phyloP scores from a whole-genome alignment of 2,888 invertebrate species.

The Dynastes maya region DNA sequence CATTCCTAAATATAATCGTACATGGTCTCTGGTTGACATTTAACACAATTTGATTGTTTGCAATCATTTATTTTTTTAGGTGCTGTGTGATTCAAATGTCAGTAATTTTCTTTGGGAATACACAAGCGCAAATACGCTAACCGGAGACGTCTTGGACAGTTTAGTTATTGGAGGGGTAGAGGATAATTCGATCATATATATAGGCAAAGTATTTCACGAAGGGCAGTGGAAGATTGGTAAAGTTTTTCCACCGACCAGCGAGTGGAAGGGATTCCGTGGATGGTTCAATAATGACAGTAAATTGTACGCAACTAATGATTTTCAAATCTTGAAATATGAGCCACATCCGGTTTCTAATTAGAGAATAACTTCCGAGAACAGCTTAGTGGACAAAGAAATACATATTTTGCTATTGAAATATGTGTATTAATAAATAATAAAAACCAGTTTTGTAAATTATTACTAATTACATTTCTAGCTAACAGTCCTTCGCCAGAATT shows the following conservation, averaged over 20 bases:
- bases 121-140: not conserved
- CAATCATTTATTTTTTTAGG: not conserved
- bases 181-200: not conserved
- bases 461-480: no score
- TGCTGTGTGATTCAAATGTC: not conserved
- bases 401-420: no score
- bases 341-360: no score
- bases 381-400: no score
- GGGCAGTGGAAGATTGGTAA: constrained; percentile 16
- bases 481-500: no score
- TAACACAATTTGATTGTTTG: no score
- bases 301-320: not conserved
- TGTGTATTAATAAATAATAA: no score
- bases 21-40: no score
- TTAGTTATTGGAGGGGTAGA: not conserved
- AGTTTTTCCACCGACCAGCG: not conserved
- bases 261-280: not conserved
- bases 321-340: not conserved
- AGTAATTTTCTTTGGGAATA: not conserved
- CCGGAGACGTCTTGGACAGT: not conserved
- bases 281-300: constrained; percentile 6
- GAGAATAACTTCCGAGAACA: no score
- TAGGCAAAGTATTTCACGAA: constrained; percentile 22
- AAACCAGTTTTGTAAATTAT: no score
- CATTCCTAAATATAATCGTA: no score